Base-by-base conservation (phyloP, 2,888 invertebrate species). In the Hedya salicella region DNA sequence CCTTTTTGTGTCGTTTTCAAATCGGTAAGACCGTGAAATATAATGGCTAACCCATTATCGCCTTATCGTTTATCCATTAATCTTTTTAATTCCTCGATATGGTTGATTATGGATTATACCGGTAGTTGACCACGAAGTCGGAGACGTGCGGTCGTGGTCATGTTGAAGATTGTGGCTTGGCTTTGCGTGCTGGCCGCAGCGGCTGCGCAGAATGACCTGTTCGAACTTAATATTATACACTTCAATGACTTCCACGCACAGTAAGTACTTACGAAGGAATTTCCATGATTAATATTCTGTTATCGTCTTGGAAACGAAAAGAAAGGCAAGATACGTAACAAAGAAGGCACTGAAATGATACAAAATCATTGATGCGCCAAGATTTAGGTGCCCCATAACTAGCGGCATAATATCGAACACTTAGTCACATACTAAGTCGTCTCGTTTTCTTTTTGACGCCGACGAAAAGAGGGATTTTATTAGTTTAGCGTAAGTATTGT, bases 221-320 rank as follows among this genome's bases (percentile, higher is more conserved):
- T 77, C 67, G 87, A 89, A 44, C 76, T 92, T 6, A 89, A 91
- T 67, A 85, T 92, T 40, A 83, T 93, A 70, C 94, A 94, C 78
- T 87, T 89, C 71, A 94, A 94, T 78, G 94, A 94, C 70, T 94
- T 94, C 71, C 94, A 94, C 69, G 93, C 93, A 1, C 93, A 93
- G 93, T 94, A 81, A 89, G 89, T 85, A 73, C 1, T 0, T 36
- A 8, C 9, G 6, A 36, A 9, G 11, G 2, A 11, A 36, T 9
- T 36, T 36, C 2, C 9, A 25, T 25, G n/a, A n/a, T n/a, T n/a
- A n/a, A n/a, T n/a, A n/a, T n/a, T n/a, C n/a, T n/a, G n/a, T n/a
- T n/a, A n/a, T n/a, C n/a, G n/a, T n/a, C n/a, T n/a, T n/a, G n/a
- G n/a, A n/a, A n/a, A n/a, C n/a, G n/a, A n/a, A n/a, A n/a, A n/a